Percentiles rank a stretch among this genome's conserved stretches.
These are phyloP conservation scores for Hermaeophaga mercurialis DNA, from an alignment of 2,888 invertebrate species.

Conservation along the genomic window DNA sequence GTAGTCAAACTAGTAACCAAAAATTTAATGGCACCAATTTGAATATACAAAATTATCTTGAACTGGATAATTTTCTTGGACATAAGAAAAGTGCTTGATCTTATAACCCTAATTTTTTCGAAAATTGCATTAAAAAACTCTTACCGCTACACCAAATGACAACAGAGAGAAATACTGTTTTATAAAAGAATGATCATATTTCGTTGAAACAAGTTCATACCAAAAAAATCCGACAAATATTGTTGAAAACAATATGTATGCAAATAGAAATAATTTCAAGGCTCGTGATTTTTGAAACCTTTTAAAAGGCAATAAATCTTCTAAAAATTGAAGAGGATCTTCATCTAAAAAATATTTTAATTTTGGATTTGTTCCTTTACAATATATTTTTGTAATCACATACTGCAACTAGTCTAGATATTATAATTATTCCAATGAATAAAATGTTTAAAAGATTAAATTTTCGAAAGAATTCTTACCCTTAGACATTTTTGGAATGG, in stretches of 20 bases:
- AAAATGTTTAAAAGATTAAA: no score
- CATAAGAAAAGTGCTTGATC: not conserved
- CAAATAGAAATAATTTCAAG: not conserved
- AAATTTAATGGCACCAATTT: no score
- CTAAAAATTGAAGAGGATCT: conserved; percentile 4
- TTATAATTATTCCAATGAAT: no score
- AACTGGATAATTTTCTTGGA: no score
- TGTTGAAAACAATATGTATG: not conserved
- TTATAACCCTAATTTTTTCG: not conserved
- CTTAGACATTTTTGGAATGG: no score
- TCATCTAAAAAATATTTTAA: conserved; percentile 8
- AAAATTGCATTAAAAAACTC: not conserved
- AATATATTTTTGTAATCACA: no score
- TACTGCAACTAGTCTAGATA: no score
- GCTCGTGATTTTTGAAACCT: not conserved
- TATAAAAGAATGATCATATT: not conserved
- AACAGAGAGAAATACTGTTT: not conserved
- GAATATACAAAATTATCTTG: no score
- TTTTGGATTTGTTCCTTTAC: no score
- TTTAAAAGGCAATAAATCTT: conserved; percentile 5
- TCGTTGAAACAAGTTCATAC: not conserved
- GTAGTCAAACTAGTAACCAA: no score
- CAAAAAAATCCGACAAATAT: not conserved
- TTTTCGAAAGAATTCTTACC: no score
- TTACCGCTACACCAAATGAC: not conserved